Conservation (phyloP, 2,888 invertebrate genomes). For the Escarpia spicata region DNA sequence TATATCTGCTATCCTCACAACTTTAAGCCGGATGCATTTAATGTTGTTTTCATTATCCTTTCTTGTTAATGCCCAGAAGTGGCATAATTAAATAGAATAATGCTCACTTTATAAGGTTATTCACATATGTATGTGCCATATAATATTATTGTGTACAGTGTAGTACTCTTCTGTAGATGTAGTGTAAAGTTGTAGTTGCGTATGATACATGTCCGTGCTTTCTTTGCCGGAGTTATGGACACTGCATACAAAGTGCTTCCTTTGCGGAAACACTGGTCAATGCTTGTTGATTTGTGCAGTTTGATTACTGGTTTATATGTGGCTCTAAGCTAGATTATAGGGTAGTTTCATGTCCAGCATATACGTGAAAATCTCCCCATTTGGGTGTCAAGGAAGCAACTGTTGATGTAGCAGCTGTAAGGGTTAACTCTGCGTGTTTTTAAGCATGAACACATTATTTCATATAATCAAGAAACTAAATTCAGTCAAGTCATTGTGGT, state of each 20-base stretch:
- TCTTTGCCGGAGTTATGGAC: not conserved
- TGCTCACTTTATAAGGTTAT: not conserved
- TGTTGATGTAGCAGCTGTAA: not conserved
- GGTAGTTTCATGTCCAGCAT: not conserved
- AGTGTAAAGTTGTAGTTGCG: not conserved
- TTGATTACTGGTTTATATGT: not conserved
- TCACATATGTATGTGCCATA: not conserved
- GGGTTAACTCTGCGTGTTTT: not conserved
- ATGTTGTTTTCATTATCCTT: not conserved
- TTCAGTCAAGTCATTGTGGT: not conserved
- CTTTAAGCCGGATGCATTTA: not conserved
- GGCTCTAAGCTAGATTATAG: not conserved
- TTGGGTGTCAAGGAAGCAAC: not conserved
- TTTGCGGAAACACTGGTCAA: not conserved
- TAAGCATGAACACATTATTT: not conserved
- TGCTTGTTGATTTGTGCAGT: not conserved
- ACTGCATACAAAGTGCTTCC: not conserved
- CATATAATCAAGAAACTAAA: not conserved
- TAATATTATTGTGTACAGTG: constrained; percentile 13
- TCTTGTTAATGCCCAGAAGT: not conserved
- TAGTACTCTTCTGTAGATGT: not conserved
- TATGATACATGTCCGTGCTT: not conserved
- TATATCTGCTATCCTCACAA: not conserved
- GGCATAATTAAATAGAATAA: not conserved
- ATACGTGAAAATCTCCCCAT: not conserved